Evolutionary conservation across 2,113 vertebrate species (phyloP), one percentile per base, ranked within the genome.

Genomic region (Pygoscelis antarcticus): DNA sequence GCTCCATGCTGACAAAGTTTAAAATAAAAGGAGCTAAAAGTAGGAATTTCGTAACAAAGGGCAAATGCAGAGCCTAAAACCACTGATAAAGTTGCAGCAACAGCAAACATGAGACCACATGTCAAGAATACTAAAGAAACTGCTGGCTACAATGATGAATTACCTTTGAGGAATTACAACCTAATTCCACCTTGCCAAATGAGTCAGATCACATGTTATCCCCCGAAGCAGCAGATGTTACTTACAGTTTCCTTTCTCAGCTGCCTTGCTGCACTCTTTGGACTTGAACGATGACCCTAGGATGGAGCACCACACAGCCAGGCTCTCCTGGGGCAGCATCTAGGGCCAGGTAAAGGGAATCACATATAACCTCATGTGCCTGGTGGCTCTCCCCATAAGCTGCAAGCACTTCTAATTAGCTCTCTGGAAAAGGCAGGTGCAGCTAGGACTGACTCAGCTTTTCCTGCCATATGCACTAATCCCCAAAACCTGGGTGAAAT

Each of bases 231-330:
- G 42, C 7, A n/a, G 19, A 21, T 77, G 14, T 42, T 94, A 92
- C 91, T 96, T 64, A 88, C 71, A 10, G 34, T 66, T 94, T 46
- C 6, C 13, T 57, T 62, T 52, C 44, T 42, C 36, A 32, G 49
- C 23, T 12, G 3, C 19, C 49, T 80, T 44, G 4, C 54, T 77
- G 34, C 5, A 2, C 21, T 60, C n/a, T 47, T 64, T 38, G 6
- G 51, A 17, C 29, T 64, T 4, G 0, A 83, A 12, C 0, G 0
- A 38, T 6, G 18, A 60, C 7, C 12, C 4, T 22, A 25, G 19
- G 4, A 38, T 0, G 0, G 10, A 92, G 14, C 12, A n/a, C 40
- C n/a, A 29, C 1, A 2, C 5, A 75, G 9, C 16, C 69, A 54
- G 1, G 1, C 10, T 44, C 54, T 61, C 22, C 40, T 17, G 1